Base-by-base conservation (phyloP, 2,888 invertebrate species). In the Agrotis segetum region DNA sequence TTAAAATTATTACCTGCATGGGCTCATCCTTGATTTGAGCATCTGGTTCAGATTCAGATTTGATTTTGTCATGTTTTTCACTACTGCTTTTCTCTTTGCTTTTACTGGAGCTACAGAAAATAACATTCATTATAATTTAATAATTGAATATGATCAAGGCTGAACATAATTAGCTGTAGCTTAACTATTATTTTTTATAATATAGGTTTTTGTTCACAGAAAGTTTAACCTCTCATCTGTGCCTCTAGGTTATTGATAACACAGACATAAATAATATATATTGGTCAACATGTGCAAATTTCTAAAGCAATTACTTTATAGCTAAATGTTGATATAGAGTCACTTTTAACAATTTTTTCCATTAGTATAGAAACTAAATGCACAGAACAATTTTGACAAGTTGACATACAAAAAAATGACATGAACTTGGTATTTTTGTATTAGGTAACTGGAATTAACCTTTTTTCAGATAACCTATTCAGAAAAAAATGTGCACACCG, bases 21-120 rank as follows among this genome's bases (percentile, higher is more conserved):
- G 92, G 93, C 83, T 96, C 95, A 81, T 95, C 93, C 81, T 95
- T 93, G 71, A 94, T 91, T 29, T 96, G 92, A 73, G 88, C 88
- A 68, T 91, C 91, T 77, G 90, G 89, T 67, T 89, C 88, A 44
- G 87, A 83, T 81, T 93, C 92, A 62, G 88, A 87, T 87, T 96
- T 96, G 55, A 92, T 81, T 83, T 92, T 93, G 58, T 92, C 90
- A 67, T 84, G 87, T 84, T 92, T 94, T 56, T 92, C 92, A 88
- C 85, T 90, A 80, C 86, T 91, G 72, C 86, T 89, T 79, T 92
- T 95, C 60, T 94, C 94, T 84, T 92, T 95, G 68, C 89, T 91
- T 88, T 92, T 95, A 80, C 92, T 95, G 73, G 93, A 95, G 86
- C 92, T 92, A 85, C 67, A 76, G 60, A 60, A 63, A 71, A 69